Base-by-base conservation (phyloP, 2,113 vertebrate species). In the Amphiprion ocellaris region DNA sequence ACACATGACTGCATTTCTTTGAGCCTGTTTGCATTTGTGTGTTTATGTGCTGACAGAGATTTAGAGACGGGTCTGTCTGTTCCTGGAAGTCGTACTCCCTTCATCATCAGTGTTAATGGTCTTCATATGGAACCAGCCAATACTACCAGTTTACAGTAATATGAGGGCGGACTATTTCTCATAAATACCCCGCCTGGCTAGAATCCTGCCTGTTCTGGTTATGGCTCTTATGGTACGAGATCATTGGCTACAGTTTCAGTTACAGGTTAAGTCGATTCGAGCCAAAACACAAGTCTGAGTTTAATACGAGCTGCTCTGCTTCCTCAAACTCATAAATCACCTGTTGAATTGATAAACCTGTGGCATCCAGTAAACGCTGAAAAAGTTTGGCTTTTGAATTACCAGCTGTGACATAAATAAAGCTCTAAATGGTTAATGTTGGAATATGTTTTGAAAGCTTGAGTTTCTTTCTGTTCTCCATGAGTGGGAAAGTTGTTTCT, bases 61-160 rank as follows among this genome's bases (percentile, higher is more conserved):
- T 89, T 85, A 71, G 69, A 64, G 68, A 44, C 68, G 52, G 47
- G 21, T 58, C 49, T 19, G 50, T 84, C 79, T 90, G 28, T 91
- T 92, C 82, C 80, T 87, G 83, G 89, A 90, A 91, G 55, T 67
- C 65, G 14, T 49, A 68, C 47, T 77, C 69, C 21, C 61, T 62
- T 64, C 47, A 37, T 82, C 73, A 23, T 76, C 77, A 33, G 62
- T 41, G 37, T 79, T 92, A 94, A 93, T 92, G 89, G 79, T 67
- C 74, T 90, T 86, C 92, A 90, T 72, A 87, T 93, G 91, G 68
- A 74, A 62, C 61, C 73, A 74, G 62, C 50, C 80, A 49, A 10
- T 28, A 69, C 77, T 82, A 55, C 81, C 73, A 63, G 77, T 78
- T 93, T 92, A 93, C 92, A 84, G 90, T 91, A 93, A 94, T 84